Conservation (phyloP, 64 coral and sea anemone species). For the Stylophora pistillata region DNA sequence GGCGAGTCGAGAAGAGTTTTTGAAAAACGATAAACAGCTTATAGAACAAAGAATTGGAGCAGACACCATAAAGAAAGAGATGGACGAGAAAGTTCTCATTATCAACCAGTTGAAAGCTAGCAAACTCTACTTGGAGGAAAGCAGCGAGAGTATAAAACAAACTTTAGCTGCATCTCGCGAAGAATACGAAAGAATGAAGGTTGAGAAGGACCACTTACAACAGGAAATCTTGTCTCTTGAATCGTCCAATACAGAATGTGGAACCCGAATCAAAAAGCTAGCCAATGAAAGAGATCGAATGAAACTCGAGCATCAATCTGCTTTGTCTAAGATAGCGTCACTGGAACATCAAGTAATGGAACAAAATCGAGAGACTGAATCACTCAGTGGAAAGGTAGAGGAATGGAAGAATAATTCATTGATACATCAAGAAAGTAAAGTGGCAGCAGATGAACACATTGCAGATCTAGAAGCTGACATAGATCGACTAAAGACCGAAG, state of each 20-base stretch:
- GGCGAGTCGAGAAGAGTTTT: conserved; percentile 42
- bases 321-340: conserved; percentile 13
- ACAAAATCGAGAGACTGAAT: conserved; percentile 20
- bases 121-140: conserved; percentile 50
- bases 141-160: conserved; percentile 5
- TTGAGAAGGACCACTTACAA: conserved; percentile 44
- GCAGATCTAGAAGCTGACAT: neutral
- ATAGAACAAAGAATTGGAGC: conserved; percentile 49
- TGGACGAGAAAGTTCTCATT: conserved; percentile 41
- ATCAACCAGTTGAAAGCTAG: conserved; percentile 56
- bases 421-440: neutral
- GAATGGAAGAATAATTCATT: conserved; percentile 28
- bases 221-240: conserved; percentile 46
- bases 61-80: conserved; percentile 47
- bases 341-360: conserved; percentile 62
- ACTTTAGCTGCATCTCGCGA: conserved; percentile 9
- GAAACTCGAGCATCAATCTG: conserved; percentile 12
- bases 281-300: conserved; percentile 46
- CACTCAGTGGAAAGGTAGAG: conserved; percentile 14
- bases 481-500: neutral
- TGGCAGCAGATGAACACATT: neutral
- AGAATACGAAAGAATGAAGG: conserved; percentile 40
- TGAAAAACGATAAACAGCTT: conserved; percentile 41
- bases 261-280: conserved; percentile 25
- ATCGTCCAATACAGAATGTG: conserved; percentile 40